Percentiles rank a stretch among this genome's conserved stretches.
phyloP scores from a whole-genome alignment of 1,140 invertebrate genomes.

The Zaprionus taronus region DNA sequence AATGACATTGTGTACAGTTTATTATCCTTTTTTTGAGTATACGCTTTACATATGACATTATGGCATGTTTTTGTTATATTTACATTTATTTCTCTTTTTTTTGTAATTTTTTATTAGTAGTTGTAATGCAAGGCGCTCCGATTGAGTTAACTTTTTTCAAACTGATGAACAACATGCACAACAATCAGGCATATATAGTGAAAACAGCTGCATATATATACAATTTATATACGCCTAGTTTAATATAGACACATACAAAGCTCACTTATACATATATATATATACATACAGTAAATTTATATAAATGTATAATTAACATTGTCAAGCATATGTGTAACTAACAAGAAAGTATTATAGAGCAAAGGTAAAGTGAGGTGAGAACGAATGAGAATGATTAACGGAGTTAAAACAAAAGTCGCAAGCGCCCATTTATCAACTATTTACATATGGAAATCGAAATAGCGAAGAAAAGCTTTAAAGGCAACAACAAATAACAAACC shows the following conservation, averaged over 20 bases:
- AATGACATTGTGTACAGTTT: slow-evolving; percentile 78
- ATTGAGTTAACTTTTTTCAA: slow-evolving; percentile 56
- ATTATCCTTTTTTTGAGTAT: slow-evolving; percentile 48
- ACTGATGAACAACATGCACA: slow-evolving; percentile 75
- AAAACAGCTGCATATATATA: slow-evolving; percentile 68
- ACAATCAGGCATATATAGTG: slow-evolving; percentile 78
- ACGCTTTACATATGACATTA: slow-evolving; percentile 73
- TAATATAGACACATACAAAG: slow-evolving; percentile 60
- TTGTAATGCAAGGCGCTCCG: slow-evolving; percentile 61
- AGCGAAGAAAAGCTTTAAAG: slow-evolving; percentile 72
- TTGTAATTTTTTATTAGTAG: slow-evolving; percentile 37
- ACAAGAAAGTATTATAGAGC: slow-evolving; percentile 74
- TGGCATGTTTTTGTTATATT: slow-evolving; percentile 58
- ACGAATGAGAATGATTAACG: slow-evolving; percentile 18
- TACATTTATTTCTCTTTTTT: slow-evolving; percentile 40
- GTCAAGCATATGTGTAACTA: slow-evolving; percentile 80
- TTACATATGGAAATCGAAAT: slow-evolving; percentile 64
- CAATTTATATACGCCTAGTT: slow-evolving; percentile 59
- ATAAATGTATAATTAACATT: slow-evolving; percentile 63
- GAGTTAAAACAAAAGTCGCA: slow-evolving; percentile 61
- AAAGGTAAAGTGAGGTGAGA: slow-evolving; percentile 50
- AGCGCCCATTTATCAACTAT: slow-evolving; percentile 79
- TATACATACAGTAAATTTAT: slow-evolving; percentile 49
- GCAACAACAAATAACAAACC: slow-evolving; percentile 51
- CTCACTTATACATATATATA: slow-evolving; percentile 58